Percentiles rank a stretch among this genome's conserved stretches.
Conservation (phyloP, 2,113 vertebrate species). For the Cryptomyrus ogoouensis region DNA sequence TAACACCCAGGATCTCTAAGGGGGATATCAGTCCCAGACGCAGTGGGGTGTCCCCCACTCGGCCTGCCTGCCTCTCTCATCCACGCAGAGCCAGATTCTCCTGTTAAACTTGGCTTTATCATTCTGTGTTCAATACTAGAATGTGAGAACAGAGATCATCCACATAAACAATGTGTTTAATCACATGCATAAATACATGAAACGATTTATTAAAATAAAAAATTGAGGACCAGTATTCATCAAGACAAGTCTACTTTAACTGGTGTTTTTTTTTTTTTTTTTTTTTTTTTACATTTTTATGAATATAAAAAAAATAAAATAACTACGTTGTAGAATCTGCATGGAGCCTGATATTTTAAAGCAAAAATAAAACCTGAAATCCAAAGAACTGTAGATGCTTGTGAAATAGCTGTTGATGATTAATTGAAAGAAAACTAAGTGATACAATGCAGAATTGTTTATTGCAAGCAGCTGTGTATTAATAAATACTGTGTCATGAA, state of each 20-base stretch:
- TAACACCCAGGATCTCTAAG: not conserved
- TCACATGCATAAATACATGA: not conserved
- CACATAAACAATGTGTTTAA: not conserved
- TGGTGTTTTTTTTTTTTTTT: not conserved
- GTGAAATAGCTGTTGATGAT: not conserved
- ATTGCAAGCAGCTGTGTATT: not conserved
- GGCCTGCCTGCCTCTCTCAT: not conserved
- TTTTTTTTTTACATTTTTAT: not conserved
- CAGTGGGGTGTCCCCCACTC: not conserved
- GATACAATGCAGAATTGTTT: not conserved
- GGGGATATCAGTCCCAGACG: not conserved
- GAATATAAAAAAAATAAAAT: not conserved
- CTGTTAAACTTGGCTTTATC: not conserved
- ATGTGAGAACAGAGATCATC: not conserved
- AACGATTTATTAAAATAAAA: not conserved
- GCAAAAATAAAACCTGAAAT: not conserved
- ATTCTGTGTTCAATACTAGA: not conserved
- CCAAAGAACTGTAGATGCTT: not conserved
- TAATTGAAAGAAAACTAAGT: not conserved
- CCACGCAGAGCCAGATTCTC: not conserved
- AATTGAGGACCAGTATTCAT: not conserved
- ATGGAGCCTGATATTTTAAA: not conserved
- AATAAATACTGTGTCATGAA: not conserved
- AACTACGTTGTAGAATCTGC: not conserved
- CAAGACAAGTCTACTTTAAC: not conserved